Conservation (phyloP, 2,797 vertebrate genomes). For the Carcharodon carcharias region DNA sequence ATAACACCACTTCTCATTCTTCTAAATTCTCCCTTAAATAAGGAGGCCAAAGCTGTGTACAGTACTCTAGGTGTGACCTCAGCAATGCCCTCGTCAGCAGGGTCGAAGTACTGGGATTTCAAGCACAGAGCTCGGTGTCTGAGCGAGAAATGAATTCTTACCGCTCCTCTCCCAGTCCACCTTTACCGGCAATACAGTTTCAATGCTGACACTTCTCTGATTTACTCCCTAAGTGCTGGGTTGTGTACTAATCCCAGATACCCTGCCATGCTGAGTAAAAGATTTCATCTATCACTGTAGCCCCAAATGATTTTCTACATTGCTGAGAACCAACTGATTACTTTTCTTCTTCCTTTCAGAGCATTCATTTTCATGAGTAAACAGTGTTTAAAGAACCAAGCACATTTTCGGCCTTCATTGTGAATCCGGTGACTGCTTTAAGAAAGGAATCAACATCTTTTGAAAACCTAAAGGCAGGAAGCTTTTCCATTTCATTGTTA, state of each 20-base stretch:
- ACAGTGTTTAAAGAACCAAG: background rate
- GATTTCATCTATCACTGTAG: background rate
- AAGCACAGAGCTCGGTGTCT: background rate
- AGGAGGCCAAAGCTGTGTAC: too few relatives aligned
- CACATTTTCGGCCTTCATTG: background rate
- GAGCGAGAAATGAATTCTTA: background rate
- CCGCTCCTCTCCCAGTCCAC: background rate
- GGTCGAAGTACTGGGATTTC: background rate
- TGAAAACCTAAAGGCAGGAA: background rate
- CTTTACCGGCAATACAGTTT: background rate
- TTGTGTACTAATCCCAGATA: background rate
- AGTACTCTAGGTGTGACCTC: too few relatives aligned
- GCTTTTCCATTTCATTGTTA: background rate
- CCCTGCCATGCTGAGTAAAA: background rate
- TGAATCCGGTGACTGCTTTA: background rate
- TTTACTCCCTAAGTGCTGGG: background rate
- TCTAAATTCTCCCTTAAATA: too few relatives aligned
- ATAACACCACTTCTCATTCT: too few relatives aligned
- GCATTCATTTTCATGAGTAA: background rate
- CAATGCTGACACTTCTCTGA: background rate
- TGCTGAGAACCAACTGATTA: background rate
- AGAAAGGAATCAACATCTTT: background rate
- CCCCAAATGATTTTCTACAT: background rate
- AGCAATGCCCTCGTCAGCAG: background rate
- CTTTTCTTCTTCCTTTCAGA: background rate